Percentiles rank a stretch among this genome's conserved stretches.
Conservation (phyloP, 1,140 invertebrate genomes). For the Asbolus verrucosus region DNA sequence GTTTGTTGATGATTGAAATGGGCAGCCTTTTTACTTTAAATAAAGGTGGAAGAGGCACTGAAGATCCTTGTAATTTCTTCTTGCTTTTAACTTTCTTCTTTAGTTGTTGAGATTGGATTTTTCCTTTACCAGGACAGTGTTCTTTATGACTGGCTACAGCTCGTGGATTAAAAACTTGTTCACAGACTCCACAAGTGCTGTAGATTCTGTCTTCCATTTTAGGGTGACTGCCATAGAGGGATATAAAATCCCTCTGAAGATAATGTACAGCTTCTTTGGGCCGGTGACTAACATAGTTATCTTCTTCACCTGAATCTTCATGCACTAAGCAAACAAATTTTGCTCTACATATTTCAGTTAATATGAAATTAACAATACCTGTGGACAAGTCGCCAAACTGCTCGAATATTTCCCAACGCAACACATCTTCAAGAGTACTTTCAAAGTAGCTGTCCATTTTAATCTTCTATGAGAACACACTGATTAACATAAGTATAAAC, state of each 20-base stretch:
- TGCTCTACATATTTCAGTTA: neutral
- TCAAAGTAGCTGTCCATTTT: slow-evolving; percentile 52
- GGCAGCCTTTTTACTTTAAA: slow-evolving; percentile 42
- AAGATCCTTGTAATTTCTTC: slow-evolving; percentile 50
- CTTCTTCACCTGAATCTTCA: slow-evolving; percentile 22
- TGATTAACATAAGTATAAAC: slow-evolving; percentile 35
- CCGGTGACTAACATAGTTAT: slow-evolving; percentile 23
- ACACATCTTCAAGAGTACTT: slow-evolving; percentile 42
- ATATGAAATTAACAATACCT: slow-evolving; percentile 25
- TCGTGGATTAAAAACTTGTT: slow-evolving; percentile 55
- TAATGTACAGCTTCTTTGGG: slow-evolving; percentile 50
- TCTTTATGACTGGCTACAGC: slow-evolving; percentile 53
- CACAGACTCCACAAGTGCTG: slow-evolving; percentile 56
- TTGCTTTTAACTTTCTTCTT: slow-evolving; percentile 58
- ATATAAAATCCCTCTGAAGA: slow-evolving; percentile 55
- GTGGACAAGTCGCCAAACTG: slow-evolving; percentile 41
- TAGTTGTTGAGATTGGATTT: slow-evolving; percentile 43
- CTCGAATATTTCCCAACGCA: slow-evolving; percentile 45
- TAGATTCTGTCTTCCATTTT: slow-evolving; percentile 57
- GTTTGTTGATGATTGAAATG: neutral
- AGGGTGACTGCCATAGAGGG: slow-evolving; percentile 57
- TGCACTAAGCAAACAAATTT: slow-evolving; percentile 2
- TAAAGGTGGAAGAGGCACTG: slow-evolving; percentile 45
- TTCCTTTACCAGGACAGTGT: slow-evolving; percentile 48
- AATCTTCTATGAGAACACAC: slow-evolving; percentile 19